Conservation (phyloP, 2,888 invertebrate species). For the Tetanocera ferruginea region DNA sequence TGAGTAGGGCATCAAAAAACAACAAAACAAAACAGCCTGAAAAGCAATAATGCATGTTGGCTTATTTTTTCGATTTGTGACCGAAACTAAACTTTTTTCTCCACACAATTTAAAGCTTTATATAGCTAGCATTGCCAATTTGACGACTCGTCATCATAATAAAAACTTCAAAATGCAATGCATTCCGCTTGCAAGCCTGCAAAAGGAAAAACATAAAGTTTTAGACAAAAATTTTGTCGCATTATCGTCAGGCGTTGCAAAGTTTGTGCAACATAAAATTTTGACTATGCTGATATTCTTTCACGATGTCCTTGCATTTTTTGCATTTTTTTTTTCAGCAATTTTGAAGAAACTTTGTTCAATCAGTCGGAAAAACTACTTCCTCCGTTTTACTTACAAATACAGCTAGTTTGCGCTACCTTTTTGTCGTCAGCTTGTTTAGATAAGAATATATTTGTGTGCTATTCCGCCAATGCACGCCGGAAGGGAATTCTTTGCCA, state of each 20-base stretch:
- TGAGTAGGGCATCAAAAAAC: neutral
- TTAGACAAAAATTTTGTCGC: constrained; percentile 1
- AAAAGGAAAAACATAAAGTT: neutral
- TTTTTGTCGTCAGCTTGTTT: constrained; percentile 49
- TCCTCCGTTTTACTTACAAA: constrained; percentile 42
- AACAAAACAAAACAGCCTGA: neutral
- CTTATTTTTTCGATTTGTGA: neutral
- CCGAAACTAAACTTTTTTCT: too few species aligned
- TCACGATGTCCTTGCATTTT: neutral
- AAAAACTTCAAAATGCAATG: neutral
- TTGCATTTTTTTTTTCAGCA: constrained; percentile 16
- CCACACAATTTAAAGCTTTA: too few species aligned
- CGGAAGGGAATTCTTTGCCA: constrained; percentile 6
- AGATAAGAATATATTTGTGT: constrained; percentile 49
- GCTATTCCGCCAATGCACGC: neutral
- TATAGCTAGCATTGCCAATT: neutral
- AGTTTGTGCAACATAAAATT: constrained; percentile 6
- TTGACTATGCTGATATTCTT: neutral
- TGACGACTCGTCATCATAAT: neutral
- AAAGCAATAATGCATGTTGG: neutral
- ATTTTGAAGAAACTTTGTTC: constrained; percentile 39
- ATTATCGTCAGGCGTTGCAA: constrained; percentile 9
- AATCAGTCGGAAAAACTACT: constrained; percentile 45
- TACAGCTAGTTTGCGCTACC: constrained; percentile 43
- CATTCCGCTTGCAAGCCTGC: neutral